Evolutionary conservation across 2,797 vertebrate species (phyloP).

Genomic region (Myotis myotis): DNA sequence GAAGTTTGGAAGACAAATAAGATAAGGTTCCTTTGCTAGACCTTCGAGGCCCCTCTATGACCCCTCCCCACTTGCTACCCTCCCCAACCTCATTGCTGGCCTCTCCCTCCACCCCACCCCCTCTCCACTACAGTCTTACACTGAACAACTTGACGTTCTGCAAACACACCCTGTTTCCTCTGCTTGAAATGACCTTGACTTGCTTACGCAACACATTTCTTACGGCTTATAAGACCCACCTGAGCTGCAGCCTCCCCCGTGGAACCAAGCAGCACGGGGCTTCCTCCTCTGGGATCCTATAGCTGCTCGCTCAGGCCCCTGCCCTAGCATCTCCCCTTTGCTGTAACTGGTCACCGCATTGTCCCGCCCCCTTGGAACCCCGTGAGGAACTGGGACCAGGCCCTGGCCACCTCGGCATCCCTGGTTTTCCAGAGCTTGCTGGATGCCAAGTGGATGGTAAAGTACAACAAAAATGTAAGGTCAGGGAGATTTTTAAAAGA

Average conservation of each 20-base stretch:
- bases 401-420: not conserved
- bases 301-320: not conserved
- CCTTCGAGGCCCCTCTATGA: rapidly evolving
- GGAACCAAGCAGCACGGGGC: not conserved
- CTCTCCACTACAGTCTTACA: rapidly evolving
- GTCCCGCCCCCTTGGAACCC: not conserved
- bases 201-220: not conserved
- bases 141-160: not conserved
- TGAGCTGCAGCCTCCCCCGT: not conserved
- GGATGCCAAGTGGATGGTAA: not conserved
- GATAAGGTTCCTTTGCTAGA: not conserved
- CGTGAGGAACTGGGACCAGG: not conserved
- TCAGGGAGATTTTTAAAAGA: not conserved
- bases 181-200: not conserved
- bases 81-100: too few relatives aligned
- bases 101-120: rapidly evolving
- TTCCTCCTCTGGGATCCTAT: not conserved
- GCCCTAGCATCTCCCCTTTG: not conserved
- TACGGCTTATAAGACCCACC: not conserved
- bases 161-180: rapidly evolving
- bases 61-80: not conserved
- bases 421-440: not conserved
- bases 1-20: not conserved
- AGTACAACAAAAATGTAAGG: not conserved
- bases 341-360: not conserved